These are phyloP conservation scores for Drosophila histrio DNA, from an alignment of 2,888 invertebrate genomes.

Conservation along the genomic window DNA sequence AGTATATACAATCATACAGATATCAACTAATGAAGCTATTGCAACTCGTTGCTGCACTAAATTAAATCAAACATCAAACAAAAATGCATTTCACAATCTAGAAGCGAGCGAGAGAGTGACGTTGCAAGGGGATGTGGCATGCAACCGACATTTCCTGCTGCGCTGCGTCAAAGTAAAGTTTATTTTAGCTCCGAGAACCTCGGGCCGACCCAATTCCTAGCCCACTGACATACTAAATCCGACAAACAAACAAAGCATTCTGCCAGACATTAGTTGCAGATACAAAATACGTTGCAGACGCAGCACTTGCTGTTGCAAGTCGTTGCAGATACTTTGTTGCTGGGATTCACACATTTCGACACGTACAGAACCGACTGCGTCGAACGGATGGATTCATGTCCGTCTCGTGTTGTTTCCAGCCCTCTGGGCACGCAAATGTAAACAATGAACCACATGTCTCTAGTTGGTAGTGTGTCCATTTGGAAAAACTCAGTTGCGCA, in stretches of 20 bases:
- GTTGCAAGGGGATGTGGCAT: slow-evolving; percentile 7
- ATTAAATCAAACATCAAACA: slow-evolving; percentile 50
- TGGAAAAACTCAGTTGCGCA: slow-evolving; percentile 45
- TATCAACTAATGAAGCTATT: slow-evolving; percentile 45
- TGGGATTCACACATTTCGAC: slow-evolving; percentile 67
- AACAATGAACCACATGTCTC: slow-evolving; percentile 49
- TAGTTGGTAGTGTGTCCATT: not conserved
- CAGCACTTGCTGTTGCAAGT: slow-evolving; percentile 29
- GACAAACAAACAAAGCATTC: slow-evolving; percentile 26
- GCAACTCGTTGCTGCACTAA: slow-evolving; percentile 31
- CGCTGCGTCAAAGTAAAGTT: slow-evolving; percentile 39
- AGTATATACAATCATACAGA: not conserved
- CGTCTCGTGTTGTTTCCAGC: slow-evolving; percentile 19
- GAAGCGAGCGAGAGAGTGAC: not conserved
- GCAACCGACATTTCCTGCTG: slow-evolving; percentile 62
- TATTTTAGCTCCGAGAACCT: slow-evolving; percentile 46
- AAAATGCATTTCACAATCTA: slow-evolving; percentile 8
- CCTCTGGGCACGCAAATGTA: slow-evolving; percentile 51
- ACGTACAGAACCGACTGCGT: slow-evolving; percentile 48
- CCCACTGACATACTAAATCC: slow-evolving; percentile 48
- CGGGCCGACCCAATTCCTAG: slow-evolving; percentile 60
- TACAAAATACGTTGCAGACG: slow-evolving; percentile 27
- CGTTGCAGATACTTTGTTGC: slow-evolving; percentile 48
- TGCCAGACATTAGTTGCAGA: slow-evolving; percentile 43
- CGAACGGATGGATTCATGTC: slow-evolving; percentile 34